phyloP scores from a whole-genome alignment of 2,888 invertebrate genomes.

The Copidosoma aretas region DNA sequence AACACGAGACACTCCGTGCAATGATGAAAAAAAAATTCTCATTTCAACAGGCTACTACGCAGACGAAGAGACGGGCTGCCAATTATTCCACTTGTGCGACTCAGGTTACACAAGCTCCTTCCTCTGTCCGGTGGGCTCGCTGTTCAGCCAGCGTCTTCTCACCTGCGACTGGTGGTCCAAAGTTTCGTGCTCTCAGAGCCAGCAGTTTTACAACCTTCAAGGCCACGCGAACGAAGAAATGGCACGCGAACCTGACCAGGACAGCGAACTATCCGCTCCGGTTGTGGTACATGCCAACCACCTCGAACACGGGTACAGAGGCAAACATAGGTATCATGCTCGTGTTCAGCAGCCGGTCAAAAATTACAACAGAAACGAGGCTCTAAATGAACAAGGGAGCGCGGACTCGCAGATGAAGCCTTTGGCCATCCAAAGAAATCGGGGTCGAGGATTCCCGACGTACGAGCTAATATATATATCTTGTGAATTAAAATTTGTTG shows the following conservation, averaged over 20 bases:
- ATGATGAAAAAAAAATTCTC: too few species aligned
- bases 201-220: conserved; percentile 56
- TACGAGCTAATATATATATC: too few species aligned
- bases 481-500: too few species aligned
- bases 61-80: conserved; percentile 71
- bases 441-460: too few species aligned
- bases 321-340: too few species aligned
- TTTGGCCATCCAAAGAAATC: too few species aligned
- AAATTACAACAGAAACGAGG: too few species aligned
- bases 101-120: conserved; percentile 68
- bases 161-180: conserved; percentile 77
- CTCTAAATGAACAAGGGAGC: too few species aligned
- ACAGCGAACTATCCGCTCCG: conserved; percentile 24
- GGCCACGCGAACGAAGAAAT: conserved; percentile 1
- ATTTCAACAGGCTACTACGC: conserved; percentile 68
- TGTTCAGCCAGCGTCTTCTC: conserved; percentile 72
- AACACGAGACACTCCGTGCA: too few species aligned
- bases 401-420: too few species aligned
- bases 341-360: too few species aligned
- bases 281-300: neutral
- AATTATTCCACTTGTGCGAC: conserved; percentile 73
- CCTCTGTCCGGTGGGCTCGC: conserved; percentile 73
- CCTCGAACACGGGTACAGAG: too few species aligned
- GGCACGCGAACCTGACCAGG: conserved; percentile 43
- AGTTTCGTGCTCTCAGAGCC: conserved; percentile 67